phyloP scores from a whole-genome alignment of 1,140 invertebrate species.

The Hylyphantes graminicola region DNA sequence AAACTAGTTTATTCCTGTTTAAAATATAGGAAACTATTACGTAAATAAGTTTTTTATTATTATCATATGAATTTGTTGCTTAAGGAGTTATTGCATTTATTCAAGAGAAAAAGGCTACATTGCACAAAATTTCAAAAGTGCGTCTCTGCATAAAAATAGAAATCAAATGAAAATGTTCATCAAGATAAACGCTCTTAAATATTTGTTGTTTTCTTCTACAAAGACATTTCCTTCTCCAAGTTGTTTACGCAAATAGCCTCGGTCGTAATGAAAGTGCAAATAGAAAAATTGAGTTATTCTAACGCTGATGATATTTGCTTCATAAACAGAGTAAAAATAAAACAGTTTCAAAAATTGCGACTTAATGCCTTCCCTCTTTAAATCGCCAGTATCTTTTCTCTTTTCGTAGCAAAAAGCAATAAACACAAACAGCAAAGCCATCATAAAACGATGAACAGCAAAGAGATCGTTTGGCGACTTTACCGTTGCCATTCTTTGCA shows the following conservation, averaged over 20 bases:
- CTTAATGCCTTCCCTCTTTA: constrained; percentile 42
- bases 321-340: constrained; percentile 24
- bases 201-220: background rate
- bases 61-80: too few species aligned
- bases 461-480: constrained; percentile 12
- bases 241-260: constrained; percentile 3
- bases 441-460: constrained; percentile 51
- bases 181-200: background rate
- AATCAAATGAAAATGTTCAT: background rate
- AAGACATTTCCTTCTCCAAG: background rate
- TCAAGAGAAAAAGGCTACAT: too few species aligned
- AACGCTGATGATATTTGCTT: constrained; percentile 18
- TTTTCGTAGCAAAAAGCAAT: constrained; percentile 53
- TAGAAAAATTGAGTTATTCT: constrained; percentile 27
- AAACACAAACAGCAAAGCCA: constrained; percentile 55
- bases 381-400: constrained; percentile 29
- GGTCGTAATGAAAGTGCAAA: background rate
- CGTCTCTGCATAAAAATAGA: too few species aligned
- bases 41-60: too few species aligned
- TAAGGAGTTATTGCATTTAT: too few species aligned
- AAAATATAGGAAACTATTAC: too few species aligned
- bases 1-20: too few species aligned
- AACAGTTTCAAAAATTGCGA: constrained; percentile 28
- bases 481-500: constrained; percentile 45
- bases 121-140: too few species aligned